Conservation (phyloP, 1,140 invertebrate species). For the Philotrypesis tridentata region DNA sequence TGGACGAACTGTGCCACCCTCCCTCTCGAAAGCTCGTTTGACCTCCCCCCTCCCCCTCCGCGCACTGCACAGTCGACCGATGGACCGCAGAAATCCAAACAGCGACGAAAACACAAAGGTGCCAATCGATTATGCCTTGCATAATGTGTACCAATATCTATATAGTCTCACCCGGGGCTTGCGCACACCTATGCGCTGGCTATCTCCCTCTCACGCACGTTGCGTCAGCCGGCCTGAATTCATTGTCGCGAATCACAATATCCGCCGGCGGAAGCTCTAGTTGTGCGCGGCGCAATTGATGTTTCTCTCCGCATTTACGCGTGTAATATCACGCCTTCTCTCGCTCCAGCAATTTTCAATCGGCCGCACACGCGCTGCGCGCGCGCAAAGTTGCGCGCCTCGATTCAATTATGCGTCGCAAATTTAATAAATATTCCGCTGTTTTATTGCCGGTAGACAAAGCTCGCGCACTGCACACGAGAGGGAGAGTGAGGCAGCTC, state of each 20-base stretch:
- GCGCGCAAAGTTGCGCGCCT: background rate
- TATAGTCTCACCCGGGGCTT: background rate
- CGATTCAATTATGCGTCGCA: background rate
- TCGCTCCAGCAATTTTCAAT: background rate
- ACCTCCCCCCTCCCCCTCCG: background rate
- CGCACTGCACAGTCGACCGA: slow-evolving; percentile 40
- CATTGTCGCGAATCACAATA: slow-evolving; percentile 32
- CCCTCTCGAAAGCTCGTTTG: background rate
- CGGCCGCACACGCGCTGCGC: background rate
- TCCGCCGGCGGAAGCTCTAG: background rate
- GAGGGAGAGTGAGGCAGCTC: background rate
- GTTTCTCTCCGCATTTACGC: background rate
- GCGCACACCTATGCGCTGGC: background rate
- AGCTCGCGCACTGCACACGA: background rate
- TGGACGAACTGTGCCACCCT: background rate
- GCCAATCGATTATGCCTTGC: slow-evolving; percentile 62
- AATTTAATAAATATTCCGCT: background rate
- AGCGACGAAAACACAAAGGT: slow-evolving; percentile 60
- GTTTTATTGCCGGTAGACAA: background rate
- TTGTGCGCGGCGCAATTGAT: slow-evolving; percentile 11
- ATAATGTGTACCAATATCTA: slow-evolving; percentile 56
- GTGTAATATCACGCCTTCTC: background rate
- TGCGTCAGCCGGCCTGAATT: background rate
- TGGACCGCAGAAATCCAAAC: slow-evolving; percentile 62
- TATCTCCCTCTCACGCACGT: background rate